Evolutionary conservation across 2,113 vertebrate genomes (phyloP).

Genomic region (Meles meles): DNA sequence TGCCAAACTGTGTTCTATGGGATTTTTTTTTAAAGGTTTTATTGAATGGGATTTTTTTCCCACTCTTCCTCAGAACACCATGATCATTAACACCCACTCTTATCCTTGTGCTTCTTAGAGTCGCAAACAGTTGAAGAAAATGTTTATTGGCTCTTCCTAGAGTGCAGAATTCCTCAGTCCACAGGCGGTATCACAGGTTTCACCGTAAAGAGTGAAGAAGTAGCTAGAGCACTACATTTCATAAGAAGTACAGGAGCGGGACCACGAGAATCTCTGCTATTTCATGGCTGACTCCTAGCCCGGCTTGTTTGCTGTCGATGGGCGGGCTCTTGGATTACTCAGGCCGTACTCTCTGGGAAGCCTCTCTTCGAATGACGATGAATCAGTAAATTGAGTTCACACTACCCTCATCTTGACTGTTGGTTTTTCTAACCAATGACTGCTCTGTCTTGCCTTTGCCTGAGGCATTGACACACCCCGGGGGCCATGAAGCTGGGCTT

Average conservation of each 20-base stretch:
- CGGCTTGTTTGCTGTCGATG: background rate
- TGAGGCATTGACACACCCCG: accelerated
- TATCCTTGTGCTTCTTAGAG: background rate
- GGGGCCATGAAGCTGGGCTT: too few species aligned
- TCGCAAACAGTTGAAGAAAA: background rate
- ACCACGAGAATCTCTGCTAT: background rate
- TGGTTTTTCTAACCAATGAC: background rate
- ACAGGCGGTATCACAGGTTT: background rate
- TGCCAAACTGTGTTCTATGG: accelerated
- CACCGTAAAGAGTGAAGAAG: background rate
- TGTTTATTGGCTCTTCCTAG: background rate
- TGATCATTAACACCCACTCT: too few species aligned
- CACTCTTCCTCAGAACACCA: background rate
- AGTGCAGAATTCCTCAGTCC: background rate
- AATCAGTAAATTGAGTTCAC: background rate
- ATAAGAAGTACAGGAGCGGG: background rate
- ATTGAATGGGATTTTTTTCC: background rate
- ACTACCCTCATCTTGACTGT: background rate
- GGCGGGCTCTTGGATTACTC: background rate
- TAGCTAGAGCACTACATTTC: background rate
- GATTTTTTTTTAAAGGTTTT: background rate
- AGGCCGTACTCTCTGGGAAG: too few species aligned
- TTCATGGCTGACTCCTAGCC: background rate
- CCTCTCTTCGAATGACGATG: background rate
- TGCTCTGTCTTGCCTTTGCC: background rate